These are phyloP conservation scores for Fopius arisanus DNA, from an alignment of 1,140 invertebrate species.

Conservation along the genomic window DNA sequence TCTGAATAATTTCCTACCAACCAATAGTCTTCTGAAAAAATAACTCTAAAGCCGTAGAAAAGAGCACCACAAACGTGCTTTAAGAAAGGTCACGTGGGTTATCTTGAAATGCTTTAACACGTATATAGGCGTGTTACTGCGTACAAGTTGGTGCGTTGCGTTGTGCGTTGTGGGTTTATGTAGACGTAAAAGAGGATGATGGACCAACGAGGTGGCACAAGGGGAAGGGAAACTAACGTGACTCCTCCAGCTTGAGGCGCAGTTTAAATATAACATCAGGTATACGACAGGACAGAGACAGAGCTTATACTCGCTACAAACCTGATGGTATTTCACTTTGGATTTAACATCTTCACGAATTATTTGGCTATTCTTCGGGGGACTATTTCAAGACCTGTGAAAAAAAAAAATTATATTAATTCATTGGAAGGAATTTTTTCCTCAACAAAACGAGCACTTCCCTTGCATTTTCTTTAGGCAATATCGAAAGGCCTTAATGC, in stretches of 20 bases:
- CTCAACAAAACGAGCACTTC: too few relatives aligned
- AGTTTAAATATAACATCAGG: slow-evolving; percentile 53
- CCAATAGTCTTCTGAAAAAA: neutral
- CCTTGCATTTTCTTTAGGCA: too few relatives aligned
- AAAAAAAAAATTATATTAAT: neutral
- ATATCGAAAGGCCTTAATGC: neutral
- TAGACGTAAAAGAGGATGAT: neutral
- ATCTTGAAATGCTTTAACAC: slow-evolving; percentile 46
- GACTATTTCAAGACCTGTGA: neutral
- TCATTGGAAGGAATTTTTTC: neutral
- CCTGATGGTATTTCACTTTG: neutral
- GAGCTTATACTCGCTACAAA: neutral
- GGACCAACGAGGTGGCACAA: neutral
- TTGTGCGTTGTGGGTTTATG: slow-evolving; percentile 2
- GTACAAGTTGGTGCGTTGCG: slow-evolving; percentile 1
- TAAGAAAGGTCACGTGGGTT: slow-evolving; percentile 51
- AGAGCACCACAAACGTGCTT: neutral
- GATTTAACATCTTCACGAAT: neutral
- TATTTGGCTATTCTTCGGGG: neutral
- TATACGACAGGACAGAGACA: slow-evolving; percentile 15
- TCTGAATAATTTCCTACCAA: neutral
- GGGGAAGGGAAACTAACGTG: neutral
- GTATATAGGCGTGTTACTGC: neutral
- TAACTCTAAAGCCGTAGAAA: neutral
- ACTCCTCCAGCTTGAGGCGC: slow-evolving; percentile 31